phyloP scores from a whole-genome alignment of 2,888 invertebrate genomes.

The Tanytarsus gracilentus region DNA sequence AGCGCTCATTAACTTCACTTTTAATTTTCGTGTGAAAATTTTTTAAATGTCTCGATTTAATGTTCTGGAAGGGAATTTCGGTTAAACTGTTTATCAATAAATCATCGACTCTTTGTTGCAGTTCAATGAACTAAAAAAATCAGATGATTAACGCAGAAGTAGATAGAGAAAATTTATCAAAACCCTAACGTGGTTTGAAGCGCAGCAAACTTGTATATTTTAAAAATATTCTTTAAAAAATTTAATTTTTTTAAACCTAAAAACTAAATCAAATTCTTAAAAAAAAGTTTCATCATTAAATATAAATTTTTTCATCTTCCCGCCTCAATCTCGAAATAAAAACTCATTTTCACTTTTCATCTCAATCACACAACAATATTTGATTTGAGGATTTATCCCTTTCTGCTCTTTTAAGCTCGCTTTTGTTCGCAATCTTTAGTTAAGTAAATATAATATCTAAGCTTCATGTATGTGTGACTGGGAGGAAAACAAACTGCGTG shows the following conservation, averaged over 20 bases:
- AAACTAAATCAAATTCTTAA: no score
- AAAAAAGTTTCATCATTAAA: no score
- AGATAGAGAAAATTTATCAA: no score
- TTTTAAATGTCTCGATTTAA: neutral
- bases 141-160: no score
- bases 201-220: no score
- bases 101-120: no score
- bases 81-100: no score
- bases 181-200: no score
- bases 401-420: conserved; percentile 27
- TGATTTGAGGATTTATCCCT: conserved; percentile 28
- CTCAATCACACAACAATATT: conserved; percentile 6
- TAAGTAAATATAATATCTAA: conserved; percentile 27
- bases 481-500: neutral
- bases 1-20: neutral
- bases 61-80: neutral
- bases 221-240: no score
- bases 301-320: neutral
- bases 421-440: conserved; percentile 23
- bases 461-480: neutral
- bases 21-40: conserved; percentile 17
- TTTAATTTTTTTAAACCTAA: no score
- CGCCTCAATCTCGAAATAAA: neutral
- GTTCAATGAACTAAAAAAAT: no score
- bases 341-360: conserved; percentile 18